Conservation (phyloP, 2,888 invertebrate species). For the Megastigmus dorsalis region DNA sequence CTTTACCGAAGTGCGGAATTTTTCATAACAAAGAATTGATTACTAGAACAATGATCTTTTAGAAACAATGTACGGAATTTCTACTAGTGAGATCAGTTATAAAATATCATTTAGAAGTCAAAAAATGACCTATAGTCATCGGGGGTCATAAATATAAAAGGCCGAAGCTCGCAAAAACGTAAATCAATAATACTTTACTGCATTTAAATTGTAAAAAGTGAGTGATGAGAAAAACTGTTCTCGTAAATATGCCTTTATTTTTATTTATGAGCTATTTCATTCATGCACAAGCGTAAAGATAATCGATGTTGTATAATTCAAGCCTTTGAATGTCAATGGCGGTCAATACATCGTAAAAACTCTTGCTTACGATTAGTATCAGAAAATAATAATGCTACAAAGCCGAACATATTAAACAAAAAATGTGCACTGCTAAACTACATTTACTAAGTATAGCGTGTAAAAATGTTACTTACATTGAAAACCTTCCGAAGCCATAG, state of each 20-base stretch:
- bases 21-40: too few relatives aligned
- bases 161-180: not conserved
- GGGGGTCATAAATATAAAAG: conserved; percentile 1
- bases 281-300: not conserved
- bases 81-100: too few relatives aligned
- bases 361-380: conserved; percentile 14
- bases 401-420: not conserved
- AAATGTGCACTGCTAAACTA: not conserved
- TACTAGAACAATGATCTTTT: too few relatives aligned
- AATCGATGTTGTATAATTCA: conserved; percentile 18
- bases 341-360: not conserved
- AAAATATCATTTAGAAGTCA: too few relatives aligned
- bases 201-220: conserved; percentile 5
- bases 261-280: conserved; percentile 22
- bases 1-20: too few relatives aligned
- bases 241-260: conserved; percentile 1
- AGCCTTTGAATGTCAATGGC: conserved; percentile 37
- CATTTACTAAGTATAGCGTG: conserved; percentile 2
- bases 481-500: conserved; percentile 57
- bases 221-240: not conserved
- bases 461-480: conserved; percentile 64
- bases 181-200: not conserved
- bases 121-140: too few relatives aligned
- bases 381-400: not conserved
- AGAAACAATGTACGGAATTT: too few relatives aligned